phyloP scores from a whole-genome alignment of 2,113 vertebrate species.

The Electrona antarctica region DNA sequence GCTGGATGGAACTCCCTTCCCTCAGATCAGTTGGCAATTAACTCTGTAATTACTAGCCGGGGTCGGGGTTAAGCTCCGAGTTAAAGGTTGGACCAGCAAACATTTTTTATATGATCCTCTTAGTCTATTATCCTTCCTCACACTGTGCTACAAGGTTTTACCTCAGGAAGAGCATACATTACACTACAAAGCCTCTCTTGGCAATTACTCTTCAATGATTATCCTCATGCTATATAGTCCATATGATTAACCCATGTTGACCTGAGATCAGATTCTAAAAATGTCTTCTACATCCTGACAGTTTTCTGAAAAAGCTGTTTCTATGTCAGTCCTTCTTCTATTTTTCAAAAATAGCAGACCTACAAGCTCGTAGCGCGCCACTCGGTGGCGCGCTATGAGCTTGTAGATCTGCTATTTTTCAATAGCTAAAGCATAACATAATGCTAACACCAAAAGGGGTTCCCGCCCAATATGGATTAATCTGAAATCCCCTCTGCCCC shows the following conservation, averaged over 20 bases:
- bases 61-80: constrained; percentile 71
- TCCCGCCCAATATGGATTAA: no score
- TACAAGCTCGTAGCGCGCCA: no score
- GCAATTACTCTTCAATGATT: constrained; percentile 76
- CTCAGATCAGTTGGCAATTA: constrained; percentile 73
- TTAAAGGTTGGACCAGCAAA: constrained; percentile 71
- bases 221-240: constrained; percentile 63
- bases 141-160: constrained; percentile 63
- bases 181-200: constrained; percentile 70
- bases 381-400: no score
- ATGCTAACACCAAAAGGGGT: no score
- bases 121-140: constrained; percentile 69
- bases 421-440: no score
- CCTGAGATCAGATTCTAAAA: no score
- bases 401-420: no score
- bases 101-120: constrained; percentile 75
- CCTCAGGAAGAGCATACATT: constrained; percentile 71
- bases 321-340: no score
- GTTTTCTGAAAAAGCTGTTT: no score
- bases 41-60: constrained; percentile 67
- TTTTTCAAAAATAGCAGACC: no score
- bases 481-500: constrained; percentile 67
- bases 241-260: no score
- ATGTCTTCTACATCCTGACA: no score
- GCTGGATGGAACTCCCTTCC: constrained; percentile 39